Base-by-base conservation (phyloP, 2,113 vertebrate species). In the Colistium nudipinnis region DNA sequence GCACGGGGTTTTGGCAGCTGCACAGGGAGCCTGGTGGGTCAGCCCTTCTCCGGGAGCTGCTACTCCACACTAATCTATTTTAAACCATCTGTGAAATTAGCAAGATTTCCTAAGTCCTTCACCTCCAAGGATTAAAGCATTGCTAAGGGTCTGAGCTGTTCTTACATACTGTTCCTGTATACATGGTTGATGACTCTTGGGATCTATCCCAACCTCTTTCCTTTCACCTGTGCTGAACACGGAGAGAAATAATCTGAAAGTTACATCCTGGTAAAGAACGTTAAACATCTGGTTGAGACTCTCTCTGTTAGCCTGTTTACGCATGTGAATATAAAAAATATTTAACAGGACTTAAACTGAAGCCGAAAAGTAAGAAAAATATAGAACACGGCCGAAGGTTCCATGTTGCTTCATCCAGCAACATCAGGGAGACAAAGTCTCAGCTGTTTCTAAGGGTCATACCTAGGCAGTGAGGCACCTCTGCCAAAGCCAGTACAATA, bases 21-120 rank as follows among this genome's bases (percentile, higher is more conserved):
- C 89, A 87, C 88, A 89, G 90, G 88, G 86, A 90, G 90, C 93
- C 93, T 93, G 92, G 92, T 92, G 92, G 90, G 93, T 84, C 89
- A 79, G 84, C 89, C 78, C 90, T 91, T 93, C 93, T 93, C 91
- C 57, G 91, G 88, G 93, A 92, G 91, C 92, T 87, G 91, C 89
- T 93, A 74, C 91, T 92, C 92, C 87, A 80, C 91, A 91, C 93
- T 94, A 94, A 94, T 94, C 93, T 93, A 93, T 94, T 94, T 94
- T 93, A 94, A 93, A 93, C 93, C 93, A 94, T 94, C 93, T 94
- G 93, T 93, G 92, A 93, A 94, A 94, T 93, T 93, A 94, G 92
- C 93, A 93, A 93, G 92, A 93, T 92, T 93, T 90, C 91, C 91
- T 91, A 92, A 93, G 90, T 93, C 93, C 93, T 93, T 94, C 92